A percentile compares a stretch with the other conserved stretches of the same genome.
Conservation (phyloP, 2,797 vertebrate genomes). For the Urosaurus nigricauda region DNA sequence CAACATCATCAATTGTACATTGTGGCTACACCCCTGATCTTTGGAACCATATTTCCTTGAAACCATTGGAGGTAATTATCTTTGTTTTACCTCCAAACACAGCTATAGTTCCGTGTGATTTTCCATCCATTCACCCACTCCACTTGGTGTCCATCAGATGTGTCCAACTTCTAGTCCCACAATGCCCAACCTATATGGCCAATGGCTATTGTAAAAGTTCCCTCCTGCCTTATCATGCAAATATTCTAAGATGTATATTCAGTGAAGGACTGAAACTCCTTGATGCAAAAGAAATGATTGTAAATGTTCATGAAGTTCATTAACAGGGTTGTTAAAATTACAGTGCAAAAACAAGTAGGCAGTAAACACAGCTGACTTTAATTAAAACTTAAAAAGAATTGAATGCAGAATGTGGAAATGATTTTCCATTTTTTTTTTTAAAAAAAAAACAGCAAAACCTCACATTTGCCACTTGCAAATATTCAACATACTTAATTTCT, state of each 20-base stretch:
- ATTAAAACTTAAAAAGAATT: background rate
- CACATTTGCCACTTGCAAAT: background rate
- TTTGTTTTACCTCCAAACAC: no score
- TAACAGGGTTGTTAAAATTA: background rate
- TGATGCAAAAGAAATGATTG: background rate
- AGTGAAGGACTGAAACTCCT: background rate
- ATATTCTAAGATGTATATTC: background rate
- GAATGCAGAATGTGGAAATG: background rate
- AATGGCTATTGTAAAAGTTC: background rate
- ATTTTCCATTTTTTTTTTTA: background rate
- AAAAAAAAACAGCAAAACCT: background rate
- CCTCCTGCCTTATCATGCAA: background rate
- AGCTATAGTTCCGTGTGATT: no score
- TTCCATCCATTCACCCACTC: no score
- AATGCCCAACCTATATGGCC: background rate
- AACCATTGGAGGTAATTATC: no score
- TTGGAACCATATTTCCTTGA: background rate
- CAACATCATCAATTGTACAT: background rate
- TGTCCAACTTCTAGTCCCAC: no score
- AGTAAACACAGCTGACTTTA: background rate
- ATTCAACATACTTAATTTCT: background rate
- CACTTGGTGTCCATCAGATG: no score
- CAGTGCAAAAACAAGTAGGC: background rate
- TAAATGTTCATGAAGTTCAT: background rate
- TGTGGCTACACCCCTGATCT: background rate